Evolutionary conservation across 2,888 invertebrate genomes (phyloP), one percentile per base, ranked within the genome.

Genomic region (Eilema caniola): DNA sequence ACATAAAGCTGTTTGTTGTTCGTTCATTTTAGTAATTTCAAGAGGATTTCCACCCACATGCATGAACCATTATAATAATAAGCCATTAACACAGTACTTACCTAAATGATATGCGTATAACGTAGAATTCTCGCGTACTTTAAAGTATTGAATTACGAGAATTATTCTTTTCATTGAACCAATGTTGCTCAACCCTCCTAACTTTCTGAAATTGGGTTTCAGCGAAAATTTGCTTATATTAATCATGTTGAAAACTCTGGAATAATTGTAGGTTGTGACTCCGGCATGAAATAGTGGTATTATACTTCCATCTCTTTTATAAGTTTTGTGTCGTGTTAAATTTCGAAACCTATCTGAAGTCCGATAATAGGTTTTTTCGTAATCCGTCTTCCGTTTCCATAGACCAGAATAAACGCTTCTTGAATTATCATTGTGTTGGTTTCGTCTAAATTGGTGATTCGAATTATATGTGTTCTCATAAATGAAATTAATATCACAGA

Each of bases 41-140:
- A 33, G 3, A 33, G 7, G 1, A 7, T 8, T 7, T 33, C 8
- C 28, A 28, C 28, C 5, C 28, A 28, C 28, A 28, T 28, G 2
- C 28, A 2, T 28, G 5, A 2, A 28, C 28, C 28, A 2, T 4
- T 28, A 28, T n/a, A 28, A 28, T 4, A 33, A 23, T 47, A 56
- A 3, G 4, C 24, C 3, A 3, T 8, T 7, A 8, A 31, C 5
- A 23, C 5, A 16, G 20, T 37, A 77, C 87, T 86, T 81, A 95
- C 95, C 95, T 74, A 95, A 86, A 82, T 87, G 89, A 76, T 84
- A 77, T 8, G 88, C 91, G 75, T 92, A 95, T 8, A 94, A 78
- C 2, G 94, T 94, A 31, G 94, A 92, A 83, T 95, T 95, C 0
- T 81, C 79, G 10, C 93, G 87, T 2, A 93, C 92, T 90, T 95